These are phyloP conservation scores for Myotis findleyi DNA, from an alignment of 2,797 vertebrate genomes.

Conservation along the genomic window DNA sequence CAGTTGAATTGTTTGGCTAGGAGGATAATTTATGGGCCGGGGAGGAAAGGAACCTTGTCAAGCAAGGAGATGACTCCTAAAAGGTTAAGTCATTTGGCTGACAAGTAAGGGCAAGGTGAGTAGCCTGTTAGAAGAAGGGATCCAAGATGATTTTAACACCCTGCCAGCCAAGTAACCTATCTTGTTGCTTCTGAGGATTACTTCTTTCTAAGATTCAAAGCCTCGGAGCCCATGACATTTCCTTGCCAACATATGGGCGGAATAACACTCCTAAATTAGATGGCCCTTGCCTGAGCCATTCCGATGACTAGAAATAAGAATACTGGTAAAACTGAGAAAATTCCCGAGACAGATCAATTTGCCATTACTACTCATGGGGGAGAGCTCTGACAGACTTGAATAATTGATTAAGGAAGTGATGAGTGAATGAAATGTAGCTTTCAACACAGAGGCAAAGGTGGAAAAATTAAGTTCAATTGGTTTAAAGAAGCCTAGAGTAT, in stretches of 20 bases:
- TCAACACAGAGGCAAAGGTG: background rate
- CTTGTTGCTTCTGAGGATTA: conserved; percentile 28
- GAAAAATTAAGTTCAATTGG: background rate
- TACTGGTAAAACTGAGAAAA: background rate
- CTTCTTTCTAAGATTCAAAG: conserved; percentile 57
- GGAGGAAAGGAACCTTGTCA: conserved; percentile 46
- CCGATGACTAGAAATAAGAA: background rate
- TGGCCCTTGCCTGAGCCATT: background rate
- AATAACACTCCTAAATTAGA: background rate
- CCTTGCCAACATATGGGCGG: background rate
- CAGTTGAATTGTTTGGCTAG: conserved; percentile 43
- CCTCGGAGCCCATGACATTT: background rate
- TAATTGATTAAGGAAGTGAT: background rate
- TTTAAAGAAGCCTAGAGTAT: background rate
- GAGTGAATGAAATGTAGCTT: background rate
- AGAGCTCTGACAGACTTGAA: background rate
- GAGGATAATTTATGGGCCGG: conserved; percentile 54
- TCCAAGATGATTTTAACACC: conserved; percentile 22
- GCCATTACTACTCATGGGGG: background rate
- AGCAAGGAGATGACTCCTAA: conserved; percentile 49
- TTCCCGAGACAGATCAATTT: background rate
- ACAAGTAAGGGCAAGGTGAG: conserved; percentile 71
- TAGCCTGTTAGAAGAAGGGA: background rate
- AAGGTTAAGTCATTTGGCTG: conserved; percentile 69
- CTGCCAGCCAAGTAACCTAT: background rate